Percentiles rank a stretch among this genome's conserved stretches.
phyloP scores from a whole-genome alignment of 1,140 invertebrate genomes.

The Tetragnatha versicolor region DNA sequence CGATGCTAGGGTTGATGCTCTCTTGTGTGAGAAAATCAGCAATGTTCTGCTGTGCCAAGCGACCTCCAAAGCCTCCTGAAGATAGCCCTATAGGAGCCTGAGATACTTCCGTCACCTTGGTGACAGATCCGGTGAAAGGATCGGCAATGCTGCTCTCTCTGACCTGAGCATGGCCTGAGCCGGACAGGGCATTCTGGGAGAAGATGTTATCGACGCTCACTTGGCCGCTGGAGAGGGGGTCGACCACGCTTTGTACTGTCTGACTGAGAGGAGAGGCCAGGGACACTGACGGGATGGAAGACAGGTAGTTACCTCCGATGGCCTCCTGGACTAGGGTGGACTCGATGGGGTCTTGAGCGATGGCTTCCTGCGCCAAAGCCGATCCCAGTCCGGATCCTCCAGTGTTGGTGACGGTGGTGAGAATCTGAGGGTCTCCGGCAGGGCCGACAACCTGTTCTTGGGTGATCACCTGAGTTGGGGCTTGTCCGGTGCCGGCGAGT shows the following conservation, averaged over 20 bases:
- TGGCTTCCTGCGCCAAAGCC: background rate
- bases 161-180: background rate
- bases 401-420: constrained; percentile 23
- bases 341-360: constrained; percentile 9
- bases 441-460: constrained; percentile 44
- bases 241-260: constrained; percentile 7
- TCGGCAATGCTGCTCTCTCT: constrained; percentile 10
- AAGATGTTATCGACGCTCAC: background rate
- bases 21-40: constrained; percentile 25
- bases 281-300: background rate
- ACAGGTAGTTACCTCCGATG: background rate
- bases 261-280: background rate
- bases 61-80: too few relatives aligned
- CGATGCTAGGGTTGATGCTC: constrained; percentile 3
- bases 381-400: background rate
- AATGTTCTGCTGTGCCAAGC: constrained; percentile 16
- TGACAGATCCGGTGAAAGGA: constrained; percentile 11
- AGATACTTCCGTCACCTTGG: constrained; percentile 36
- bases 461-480: background rate
- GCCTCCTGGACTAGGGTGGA: constrained; percentile 11
- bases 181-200: background rate
- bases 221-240: constrained; percentile 19
- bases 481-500: constrained; percentile 1
- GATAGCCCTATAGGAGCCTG: background rate
- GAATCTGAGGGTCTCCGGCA: constrained; percentile 9